A percentile compares a stretch with the other conserved stretches of the same genome.
Evolutionary conservation across 2,113 vertebrate genomes (phyloP).

Genomic region (Mystacornis crossleyi): DNA sequence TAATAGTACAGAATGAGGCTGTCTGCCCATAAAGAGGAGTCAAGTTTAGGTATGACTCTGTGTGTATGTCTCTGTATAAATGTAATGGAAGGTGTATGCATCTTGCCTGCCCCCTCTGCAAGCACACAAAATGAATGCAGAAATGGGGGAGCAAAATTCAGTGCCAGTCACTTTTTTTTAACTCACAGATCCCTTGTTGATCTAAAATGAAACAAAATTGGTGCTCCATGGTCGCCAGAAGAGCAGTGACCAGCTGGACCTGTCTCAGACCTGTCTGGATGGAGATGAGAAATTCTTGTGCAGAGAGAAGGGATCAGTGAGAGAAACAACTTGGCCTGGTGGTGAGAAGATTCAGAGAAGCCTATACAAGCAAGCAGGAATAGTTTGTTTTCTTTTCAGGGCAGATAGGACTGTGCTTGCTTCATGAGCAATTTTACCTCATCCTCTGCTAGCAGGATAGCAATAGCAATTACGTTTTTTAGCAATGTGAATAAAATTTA

Average conservation of each 20-base stretch:
- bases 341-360: background rate
- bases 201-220: background rate
- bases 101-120: background rate
- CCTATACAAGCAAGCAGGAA: background rate
- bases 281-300: background rate
- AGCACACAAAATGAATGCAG: background rate
- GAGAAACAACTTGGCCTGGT: background rate
- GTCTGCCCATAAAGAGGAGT: background rate
- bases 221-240: background rate
- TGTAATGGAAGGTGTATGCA: background rate
- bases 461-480: background rate
- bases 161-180: background rate
- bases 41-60: background rate
- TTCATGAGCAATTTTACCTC: background rate
- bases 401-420: background rate
- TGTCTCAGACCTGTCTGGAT: background rate
- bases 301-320: background rate
- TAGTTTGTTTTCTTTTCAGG: background rate
- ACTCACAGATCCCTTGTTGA: background rate
- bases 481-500: background rate
- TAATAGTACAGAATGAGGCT: background rate
- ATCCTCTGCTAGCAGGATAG: background rate
- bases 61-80: background rate
- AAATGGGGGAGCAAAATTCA: background rate
- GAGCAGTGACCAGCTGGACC: background rate